Evolutionary conservation across 2,888 invertebrate species (phyloP).

Genomic region (Cataglyphis albicans): DNA sequence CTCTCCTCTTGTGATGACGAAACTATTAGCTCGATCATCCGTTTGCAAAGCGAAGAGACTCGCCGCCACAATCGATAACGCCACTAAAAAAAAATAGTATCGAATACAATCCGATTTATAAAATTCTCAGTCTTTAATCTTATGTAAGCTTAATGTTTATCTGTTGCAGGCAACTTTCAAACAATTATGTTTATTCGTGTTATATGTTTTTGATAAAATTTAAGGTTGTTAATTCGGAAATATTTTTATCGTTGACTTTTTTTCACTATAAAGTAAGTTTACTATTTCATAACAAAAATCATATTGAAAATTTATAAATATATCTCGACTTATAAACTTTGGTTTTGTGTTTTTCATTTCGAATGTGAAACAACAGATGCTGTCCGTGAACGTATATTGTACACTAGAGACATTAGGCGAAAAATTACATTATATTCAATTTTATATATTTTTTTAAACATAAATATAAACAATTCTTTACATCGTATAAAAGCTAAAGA

Average conservation of each 20-base stretch:
- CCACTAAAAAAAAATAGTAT: constrained; percentile 88
- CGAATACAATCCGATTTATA: constrained; percentile 8
- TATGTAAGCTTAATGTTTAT: background rate
- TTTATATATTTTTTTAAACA: background rate
- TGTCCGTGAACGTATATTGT: background rate
- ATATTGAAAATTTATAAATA: background rate
- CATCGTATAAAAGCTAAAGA: background rate
- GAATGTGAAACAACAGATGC: background rate
- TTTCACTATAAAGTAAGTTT: background rate
- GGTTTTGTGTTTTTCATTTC: background rate
- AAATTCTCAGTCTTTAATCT: background rate
- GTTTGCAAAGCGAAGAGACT: constrained; percentile 94
- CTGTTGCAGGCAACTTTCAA: too few relatives aligned
- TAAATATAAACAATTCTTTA: background rate
- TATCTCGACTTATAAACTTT: background rate
- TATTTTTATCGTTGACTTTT: background rate
- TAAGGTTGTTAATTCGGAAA: background rate
- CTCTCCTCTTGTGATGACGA: constrained; percentile 92
- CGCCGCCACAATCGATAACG: constrained; percentile 93
- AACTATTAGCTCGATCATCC: constrained; percentile 92
- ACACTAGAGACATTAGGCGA: background rate
- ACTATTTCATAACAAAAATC: background rate
- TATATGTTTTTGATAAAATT: background rate
- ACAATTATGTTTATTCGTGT: background rate
- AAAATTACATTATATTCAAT: background rate